Evolutionary conservation across 1,140 invertebrate genomes (phyloP).

Genomic region (Batillaria attramentaria): DNA sequence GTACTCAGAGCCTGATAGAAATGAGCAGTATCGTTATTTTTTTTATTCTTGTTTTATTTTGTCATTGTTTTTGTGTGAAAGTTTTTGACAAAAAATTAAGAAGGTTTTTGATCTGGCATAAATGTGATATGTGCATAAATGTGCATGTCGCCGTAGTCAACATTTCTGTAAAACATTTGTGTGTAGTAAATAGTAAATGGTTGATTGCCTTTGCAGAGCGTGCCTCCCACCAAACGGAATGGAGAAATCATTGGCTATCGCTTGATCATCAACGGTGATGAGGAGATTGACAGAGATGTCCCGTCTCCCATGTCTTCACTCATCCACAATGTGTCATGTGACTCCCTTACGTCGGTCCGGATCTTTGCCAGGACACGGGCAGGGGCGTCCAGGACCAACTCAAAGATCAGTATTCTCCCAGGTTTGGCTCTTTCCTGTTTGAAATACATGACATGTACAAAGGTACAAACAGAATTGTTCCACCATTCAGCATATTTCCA

Average conservation of each 20-base stretch:
- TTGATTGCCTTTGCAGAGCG: not conserved
- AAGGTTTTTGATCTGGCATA: no score
- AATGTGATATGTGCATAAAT: no score
- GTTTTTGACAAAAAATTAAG: no score
- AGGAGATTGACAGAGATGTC: not conserved
- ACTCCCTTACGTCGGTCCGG: not conserved
- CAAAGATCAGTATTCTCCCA: not conserved
- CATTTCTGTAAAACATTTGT: no score
- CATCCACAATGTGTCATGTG: constrained; percentile 10
- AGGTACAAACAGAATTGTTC: no score
- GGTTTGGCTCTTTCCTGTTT: not conserved
- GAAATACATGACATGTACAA: not conserved
- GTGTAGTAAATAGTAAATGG: no score
- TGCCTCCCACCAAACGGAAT: constrained; percentile 5
- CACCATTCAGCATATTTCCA: no score
- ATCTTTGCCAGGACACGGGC: constrained; percentile 13
- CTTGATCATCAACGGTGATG: not conserved
- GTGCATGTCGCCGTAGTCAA: no score
- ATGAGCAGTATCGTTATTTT: no score
- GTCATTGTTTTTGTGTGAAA: no score
- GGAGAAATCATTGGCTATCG: constrained; percentile 23
- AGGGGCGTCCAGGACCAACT: not conserved
- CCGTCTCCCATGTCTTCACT: not conserved
- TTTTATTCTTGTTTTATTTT: no score
- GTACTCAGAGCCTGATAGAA: no score